Evolutionary conservation across 2,113 vertebrate species (phyloP).

Genomic region (Pogonocichla stellata): DNA sequence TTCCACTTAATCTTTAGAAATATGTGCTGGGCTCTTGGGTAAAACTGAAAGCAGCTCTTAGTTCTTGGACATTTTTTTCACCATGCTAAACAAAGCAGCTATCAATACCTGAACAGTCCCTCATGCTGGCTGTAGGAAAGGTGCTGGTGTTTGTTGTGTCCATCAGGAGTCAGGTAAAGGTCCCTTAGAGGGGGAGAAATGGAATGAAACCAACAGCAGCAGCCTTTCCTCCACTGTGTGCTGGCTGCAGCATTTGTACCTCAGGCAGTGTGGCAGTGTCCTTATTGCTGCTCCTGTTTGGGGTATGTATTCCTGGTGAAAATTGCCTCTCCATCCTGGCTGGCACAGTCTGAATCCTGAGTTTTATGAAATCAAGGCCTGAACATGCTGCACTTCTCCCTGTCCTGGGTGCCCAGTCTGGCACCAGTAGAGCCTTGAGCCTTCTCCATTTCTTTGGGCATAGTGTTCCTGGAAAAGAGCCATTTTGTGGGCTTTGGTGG

Average conservation of each 20-base stretch:
- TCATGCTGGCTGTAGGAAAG: not conserved
- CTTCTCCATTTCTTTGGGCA: not conserved
- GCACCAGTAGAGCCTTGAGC: not conserved
- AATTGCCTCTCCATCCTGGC: not conserved
- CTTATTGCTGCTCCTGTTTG: not conserved
- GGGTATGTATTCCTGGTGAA: fast-evolving
- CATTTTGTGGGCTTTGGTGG: not conserved
- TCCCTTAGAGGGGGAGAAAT: not conserved
- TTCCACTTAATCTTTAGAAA: not conserved
- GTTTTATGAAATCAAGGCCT: not conserved
- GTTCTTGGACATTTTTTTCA: not conserved
- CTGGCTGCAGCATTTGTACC: not conserved
- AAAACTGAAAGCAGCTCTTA: not conserved
- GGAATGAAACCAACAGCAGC: not conserved
- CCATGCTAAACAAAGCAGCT: not conserved
- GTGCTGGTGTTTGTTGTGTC: not conserved
- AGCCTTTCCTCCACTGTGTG: not conserved
- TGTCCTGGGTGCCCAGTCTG: not conserved
- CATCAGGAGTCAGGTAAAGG: not conserved
- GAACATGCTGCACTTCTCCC: not conserved
- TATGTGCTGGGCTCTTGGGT: not conserved
- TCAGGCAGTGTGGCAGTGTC: not conserved
- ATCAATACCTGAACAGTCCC: not conserved
- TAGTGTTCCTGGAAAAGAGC: not conserved
- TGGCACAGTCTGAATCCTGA: not conserved